Base-by-base conservation (phyloP, 2,888 invertebrate species). In the Urechis unicinctus region DNA sequence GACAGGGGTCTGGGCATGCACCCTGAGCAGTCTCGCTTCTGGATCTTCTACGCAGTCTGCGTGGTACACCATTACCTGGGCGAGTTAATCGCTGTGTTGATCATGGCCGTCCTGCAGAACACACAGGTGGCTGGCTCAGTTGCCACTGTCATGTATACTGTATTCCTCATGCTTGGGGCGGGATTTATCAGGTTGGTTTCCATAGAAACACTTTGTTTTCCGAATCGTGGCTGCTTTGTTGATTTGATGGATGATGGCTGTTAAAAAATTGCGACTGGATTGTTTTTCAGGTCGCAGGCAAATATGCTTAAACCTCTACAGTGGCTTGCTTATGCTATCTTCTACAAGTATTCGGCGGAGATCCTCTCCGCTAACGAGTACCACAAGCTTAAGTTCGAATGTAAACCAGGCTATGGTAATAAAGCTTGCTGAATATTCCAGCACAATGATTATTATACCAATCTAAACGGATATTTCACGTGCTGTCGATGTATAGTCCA, bases 41-140 rank as follows among this genome's bases (percentile, higher is more conserved):
- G 61, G 13, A 65, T 68, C 25, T 68, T 66, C 50, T 58, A 60
- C 6, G 64, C 65, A 0, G 64, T 68, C 9, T 59, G 65, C 4
- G 59, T 67, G 31, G 58, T 67, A 24, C 56, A 70, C 29, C 61
- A 65, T 43, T 62, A 66, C 46, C 58, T 60, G 42, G 71, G 71
- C 4, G 72, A 72, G 60, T 62, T 71, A n/a, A 60, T 69, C 61
- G 60, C 67, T 17, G 63, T 68, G 2, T 59, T 66, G 3, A 57
- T 64, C 4, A 61, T 71, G 65, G 69, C 66, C 17, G 61, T 70
- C 22, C 66, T 70, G 51, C 59, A 63, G 53, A 69, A 68, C 55
- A 61, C 66, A 0, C 63, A 62, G 21, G 55, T 71, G 28, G 70
- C 9, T 36, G 9, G 17, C 9, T 36, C 36, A 9, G 36, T 36